Conservation (phyloP, 2,797 vertebrate species). For the Enteromius mattozi region DNA sequence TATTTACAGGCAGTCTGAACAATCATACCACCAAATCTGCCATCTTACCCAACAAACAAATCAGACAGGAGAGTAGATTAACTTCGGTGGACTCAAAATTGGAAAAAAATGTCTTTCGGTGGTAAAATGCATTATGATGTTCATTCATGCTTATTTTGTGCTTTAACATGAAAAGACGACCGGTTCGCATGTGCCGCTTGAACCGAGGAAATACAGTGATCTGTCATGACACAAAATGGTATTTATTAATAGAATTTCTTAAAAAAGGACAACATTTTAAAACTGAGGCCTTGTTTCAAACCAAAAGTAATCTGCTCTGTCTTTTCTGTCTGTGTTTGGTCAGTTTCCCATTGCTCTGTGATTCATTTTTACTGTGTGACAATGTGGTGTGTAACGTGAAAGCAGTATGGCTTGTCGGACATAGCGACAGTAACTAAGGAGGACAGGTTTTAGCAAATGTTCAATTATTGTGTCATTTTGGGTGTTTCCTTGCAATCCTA, state of each 20-base stretch:
- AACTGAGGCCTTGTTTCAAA: background rate
- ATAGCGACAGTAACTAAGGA: background rate
- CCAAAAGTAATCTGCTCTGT: background rate
- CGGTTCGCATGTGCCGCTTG: background rate
- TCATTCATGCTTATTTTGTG: background rate
- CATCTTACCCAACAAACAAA: background rate
- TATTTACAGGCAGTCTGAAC: background rate
- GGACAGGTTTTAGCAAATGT: background rate
- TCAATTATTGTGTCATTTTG: background rate
- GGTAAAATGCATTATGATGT: background rate
- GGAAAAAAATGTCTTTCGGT: background rate
- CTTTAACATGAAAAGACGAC: background rate
- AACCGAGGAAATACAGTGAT: background rate
- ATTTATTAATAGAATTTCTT: background rate
- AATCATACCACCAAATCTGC: background rate
- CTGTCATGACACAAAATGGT: background rate
- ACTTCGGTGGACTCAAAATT: background rate
- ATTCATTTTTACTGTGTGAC: background rate
- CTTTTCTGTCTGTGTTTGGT: background rate
- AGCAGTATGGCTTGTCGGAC: background rate
- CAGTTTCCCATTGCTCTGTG: background rate
- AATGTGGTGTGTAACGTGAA: background rate
- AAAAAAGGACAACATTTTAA: background rate
- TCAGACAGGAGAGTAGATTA: background rate
- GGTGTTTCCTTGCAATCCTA: background rate